Conservation (phyloP, 1,140 invertebrate species). For the Anastatus disparis region DNA sequence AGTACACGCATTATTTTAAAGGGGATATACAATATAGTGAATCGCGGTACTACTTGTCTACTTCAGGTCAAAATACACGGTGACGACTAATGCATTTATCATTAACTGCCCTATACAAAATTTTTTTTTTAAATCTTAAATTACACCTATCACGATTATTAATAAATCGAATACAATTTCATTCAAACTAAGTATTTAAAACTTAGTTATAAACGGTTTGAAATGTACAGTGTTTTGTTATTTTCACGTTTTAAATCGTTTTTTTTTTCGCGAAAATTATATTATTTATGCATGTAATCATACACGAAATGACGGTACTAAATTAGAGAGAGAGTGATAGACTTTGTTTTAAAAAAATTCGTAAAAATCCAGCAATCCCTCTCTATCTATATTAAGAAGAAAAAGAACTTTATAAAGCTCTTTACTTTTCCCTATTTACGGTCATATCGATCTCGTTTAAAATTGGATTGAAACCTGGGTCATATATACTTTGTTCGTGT, state of each 20-base stretch:
- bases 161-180: constrained; percentile 27
- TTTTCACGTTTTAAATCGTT: too few species aligned
- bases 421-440: constrained; percentile 9
- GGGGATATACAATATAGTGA: constrained; percentile 22
- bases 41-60: constrained; percentile 1
- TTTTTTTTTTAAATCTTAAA: background rate
- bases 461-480: constrained; percentile 45
- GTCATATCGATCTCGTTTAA: constrained; percentile 28
- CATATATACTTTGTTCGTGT: constrained; percentile 94
- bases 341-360: background rate
- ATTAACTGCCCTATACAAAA: constrained; percentile 23
- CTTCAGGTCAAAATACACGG: constrained; percentile 20
- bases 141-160: constrained; percentile 7
- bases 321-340: background rate
- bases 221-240: constrained; percentile 35
- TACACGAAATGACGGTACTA: background rate
- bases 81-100: constrained; percentile 20
- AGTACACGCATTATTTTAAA: constrained; percentile 9
- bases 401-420: background rate
- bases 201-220: background rate
- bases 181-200: constrained; percentile 3
- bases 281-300: constrained; percentile 11
- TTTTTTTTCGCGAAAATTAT: background rate
- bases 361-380: background rate
- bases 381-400: background rate